These are phyloP conservation scores for Ploceus nigricollis DNA, from an alignment of 2,113 vertebrate species.

Conservation along the genomic window DNA sequence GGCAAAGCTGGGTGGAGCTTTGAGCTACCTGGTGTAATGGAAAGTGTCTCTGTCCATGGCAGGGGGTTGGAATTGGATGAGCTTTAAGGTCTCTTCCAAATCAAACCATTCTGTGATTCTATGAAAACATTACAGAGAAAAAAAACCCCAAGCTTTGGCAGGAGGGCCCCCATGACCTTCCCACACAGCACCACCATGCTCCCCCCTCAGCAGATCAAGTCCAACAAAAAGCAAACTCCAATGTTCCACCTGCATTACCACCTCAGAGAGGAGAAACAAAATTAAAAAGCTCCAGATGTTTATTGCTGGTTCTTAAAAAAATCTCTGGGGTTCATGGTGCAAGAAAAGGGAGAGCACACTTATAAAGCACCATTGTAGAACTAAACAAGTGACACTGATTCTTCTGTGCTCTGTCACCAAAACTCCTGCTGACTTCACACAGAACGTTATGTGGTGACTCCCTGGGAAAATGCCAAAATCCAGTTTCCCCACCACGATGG, in stretches of 20 bases:
- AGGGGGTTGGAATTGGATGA: background rate
- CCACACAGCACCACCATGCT: fast-evolving
- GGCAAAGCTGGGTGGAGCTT: background rate
- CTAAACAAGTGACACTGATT: background rate
- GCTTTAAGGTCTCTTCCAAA: background rate
- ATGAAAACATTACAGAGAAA: background rate
- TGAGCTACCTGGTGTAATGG: background rate
- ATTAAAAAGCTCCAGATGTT: background rate
- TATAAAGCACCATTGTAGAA: background rate
- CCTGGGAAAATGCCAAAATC: background rate
- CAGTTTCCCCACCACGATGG: fast-evolving
- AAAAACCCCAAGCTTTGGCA: background rate
- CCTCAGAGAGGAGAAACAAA: background rate
- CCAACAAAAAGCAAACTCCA: background rate
- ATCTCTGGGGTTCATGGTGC: background rate
- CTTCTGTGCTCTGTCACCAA: background rate
- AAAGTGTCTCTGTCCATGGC: background rate
- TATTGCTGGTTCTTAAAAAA: background rate
- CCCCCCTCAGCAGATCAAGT: background rate
- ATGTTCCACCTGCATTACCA: background rate
- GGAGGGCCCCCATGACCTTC: background rate
- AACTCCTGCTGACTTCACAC: background rate
- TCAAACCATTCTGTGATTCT: background rate
- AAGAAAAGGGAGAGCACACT: background rate
- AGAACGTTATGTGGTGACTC: background rate